Evolutionary conservation across 2,797 vertebrate genomes (phyloP).

Genomic region (Chelon auratus): DNA sequence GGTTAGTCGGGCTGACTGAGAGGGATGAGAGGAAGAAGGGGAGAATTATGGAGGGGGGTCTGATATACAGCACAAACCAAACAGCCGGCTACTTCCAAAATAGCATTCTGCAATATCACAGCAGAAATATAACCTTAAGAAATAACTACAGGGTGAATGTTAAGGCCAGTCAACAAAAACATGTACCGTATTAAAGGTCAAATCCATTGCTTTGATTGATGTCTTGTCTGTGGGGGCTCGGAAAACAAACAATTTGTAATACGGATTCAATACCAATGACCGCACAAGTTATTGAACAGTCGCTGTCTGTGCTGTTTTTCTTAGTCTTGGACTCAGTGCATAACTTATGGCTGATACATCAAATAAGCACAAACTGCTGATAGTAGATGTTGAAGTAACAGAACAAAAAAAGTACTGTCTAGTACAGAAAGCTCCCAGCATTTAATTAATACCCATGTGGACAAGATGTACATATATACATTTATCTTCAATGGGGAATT

Average conservation of each 20-base stretch:
- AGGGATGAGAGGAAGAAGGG: constrained; percentile 4
- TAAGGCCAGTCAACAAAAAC: not conserved
- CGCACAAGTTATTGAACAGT: not conserved
- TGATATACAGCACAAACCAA: not conserved
- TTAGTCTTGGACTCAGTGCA: no score
- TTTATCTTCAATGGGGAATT: no score
- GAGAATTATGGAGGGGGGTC: not conserved
- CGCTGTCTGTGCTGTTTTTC: not conserved
- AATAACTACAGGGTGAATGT: not conserved
- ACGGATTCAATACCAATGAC: not conserved
- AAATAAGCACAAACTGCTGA: not conserved
- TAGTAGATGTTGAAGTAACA: not conserved
- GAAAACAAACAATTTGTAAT: not conserved
- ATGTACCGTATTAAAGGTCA: not conserved
- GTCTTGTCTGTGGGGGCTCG: not conserved
- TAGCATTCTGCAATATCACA: not conserved
- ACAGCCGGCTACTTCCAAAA: not conserved
- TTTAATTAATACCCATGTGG: no score
- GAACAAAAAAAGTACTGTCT: not conserved
- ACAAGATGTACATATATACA: no score
- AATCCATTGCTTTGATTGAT: not conserved
- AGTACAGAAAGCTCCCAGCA: not conserved
- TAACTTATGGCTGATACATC: no score
- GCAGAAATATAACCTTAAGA: not conserved
- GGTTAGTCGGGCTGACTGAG: constrained; percentile 5